A percentile compares a stretch with the other conserved stretches of the same genome.
These are phyloP conservation scores for Acleris literana DNA, from an alignment of 2,888 invertebrate species.

Conservation along the genomic window DNA sequence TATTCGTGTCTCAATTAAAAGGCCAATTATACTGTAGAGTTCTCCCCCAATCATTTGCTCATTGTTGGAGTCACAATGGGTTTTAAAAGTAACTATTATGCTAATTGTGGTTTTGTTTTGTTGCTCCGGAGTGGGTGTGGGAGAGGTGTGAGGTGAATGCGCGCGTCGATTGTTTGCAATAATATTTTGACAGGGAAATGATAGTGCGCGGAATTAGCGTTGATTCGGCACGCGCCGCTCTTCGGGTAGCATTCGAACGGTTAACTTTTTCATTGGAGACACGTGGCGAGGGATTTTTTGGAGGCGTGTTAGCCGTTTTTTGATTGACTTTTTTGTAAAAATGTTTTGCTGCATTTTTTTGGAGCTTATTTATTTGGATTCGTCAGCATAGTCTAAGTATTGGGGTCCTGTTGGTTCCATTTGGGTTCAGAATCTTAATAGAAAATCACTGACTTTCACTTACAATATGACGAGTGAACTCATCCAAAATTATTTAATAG, in stretches of 20 bases:
- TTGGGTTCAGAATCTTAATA: no score
- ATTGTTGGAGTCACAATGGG: conserved; percentile 45
- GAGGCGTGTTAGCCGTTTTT: conserved; percentile 9
- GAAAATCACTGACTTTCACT: no score
- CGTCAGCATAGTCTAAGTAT: no score
- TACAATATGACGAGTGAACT: no score
- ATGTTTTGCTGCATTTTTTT: background rate
- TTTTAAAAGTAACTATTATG: conserved; percentile 71
- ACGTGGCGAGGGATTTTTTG: conserved; percentile 56
- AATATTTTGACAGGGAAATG: conserved; percentile 82
- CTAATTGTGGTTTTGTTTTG: conserved; percentile 84
- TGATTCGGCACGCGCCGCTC: conserved; percentile 70
- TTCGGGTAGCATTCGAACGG: conserved; percentile 73
- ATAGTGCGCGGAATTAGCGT: conserved; percentile 72
- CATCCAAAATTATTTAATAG: no score
- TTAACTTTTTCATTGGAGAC: conserved; percentile 75
- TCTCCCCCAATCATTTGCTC: conserved; percentile 42
- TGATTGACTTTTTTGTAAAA: background rate
- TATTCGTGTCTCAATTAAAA: conserved; percentile 21
- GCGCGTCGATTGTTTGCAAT: conserved; percentile 77
- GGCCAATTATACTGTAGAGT: conserved; percentile 29
- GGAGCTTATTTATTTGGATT: background rate
- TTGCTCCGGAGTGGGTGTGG: conserved; percentile 65
- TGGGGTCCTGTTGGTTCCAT: no score
- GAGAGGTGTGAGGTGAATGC: conserved; percentile 50